Evolutionary conservation across 2,888 invertebrate species (phyloP).

Genomic region (Biston betularia): DNA sequence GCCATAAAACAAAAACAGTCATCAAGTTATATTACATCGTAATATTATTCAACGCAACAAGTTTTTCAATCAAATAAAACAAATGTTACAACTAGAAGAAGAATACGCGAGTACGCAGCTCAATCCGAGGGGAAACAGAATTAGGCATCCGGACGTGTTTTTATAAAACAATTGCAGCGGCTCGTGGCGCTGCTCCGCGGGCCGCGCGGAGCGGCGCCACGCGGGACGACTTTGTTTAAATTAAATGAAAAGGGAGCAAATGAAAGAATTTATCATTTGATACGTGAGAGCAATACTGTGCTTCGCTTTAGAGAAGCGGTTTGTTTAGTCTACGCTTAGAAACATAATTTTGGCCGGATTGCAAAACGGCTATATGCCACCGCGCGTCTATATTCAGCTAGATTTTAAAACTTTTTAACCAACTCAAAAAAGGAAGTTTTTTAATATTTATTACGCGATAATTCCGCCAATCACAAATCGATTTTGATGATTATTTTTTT

Average conservation of each 20-base stretch:
- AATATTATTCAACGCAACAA: neutral
- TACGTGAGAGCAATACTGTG: constrained; percentile 52
- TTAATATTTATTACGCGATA: no score
- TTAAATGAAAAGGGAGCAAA: constrained; percentile 71
- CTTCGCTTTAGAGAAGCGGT: constrained; percentile 10
- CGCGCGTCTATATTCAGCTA: no score
- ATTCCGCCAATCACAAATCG: no score
- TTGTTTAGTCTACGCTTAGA: neutral
- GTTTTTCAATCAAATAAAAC: constrained; percentile 17
- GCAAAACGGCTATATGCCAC: no score
- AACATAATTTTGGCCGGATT: constrained; percentile 12
- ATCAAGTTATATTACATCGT: neutral
- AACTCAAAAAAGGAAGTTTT: no score
- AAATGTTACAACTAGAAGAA: constrained; percentile 22
- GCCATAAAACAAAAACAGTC: neutral
- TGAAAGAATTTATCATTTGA: constrained; percentile 74
- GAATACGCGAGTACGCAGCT: constrained; percentile 15
- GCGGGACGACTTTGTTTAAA: constrained; percentile 68
- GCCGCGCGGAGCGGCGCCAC: constrained; percentile 44
- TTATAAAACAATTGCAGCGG: neutral
- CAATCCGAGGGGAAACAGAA: constrained; percentile 40
- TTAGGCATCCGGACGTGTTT: constrained; percentile 37
- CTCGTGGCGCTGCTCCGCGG: constrained; percentile 1
- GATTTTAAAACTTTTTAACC: neutral
- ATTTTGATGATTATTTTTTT: no score